Base-by-base conservation (phyloP, 2,113 vertebrate species). In the Pedionomus torquatus region DNA sequence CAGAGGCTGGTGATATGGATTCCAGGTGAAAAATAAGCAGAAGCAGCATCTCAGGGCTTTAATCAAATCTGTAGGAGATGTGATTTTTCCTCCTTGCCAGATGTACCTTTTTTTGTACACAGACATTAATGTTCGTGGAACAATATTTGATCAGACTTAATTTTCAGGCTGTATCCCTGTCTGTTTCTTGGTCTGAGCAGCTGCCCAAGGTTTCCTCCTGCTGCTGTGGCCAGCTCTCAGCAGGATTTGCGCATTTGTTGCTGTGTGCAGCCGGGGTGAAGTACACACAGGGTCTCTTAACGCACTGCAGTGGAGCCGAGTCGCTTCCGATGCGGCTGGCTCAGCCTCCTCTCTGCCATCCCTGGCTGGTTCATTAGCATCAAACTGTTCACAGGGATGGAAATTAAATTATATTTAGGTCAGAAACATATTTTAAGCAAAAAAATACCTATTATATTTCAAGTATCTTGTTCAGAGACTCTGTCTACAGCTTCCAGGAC, bases 361-460 rank as follows among this genome's bases (percentile, higher is more conserved):
- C 63, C 92, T 18, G 58, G 84, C 97, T 97, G 95, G 79, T 94
- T 98, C 96, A 96, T 96, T 95, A 93, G 95, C 95, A 96, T 97
- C 81, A 30, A 78, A 87, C 97, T 75, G 61, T 97, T 97, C 96
- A 97, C 97, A 97, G 96, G 97, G 96, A 98, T 98, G 97, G 96
- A 96, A 97, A 96, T 96, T 9, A 30, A 84, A 91, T 97, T 97
- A 97, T 95, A 98, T 98, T 98, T 98, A 96, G 96, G 96, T 97
- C 96, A 96, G 72, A 92, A 93, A 97, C 72, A 52, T 96, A 97
- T 96, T 97, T 97, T 89, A 63, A 89, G 81, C 39, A 76, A 79
- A 89, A 89, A 98, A 97, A 97, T 86, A 94, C 95, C 96, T 96
- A 69, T 92, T 97, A 93, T 94, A 95, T 97, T 94, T 82, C 94